Base-by-base conservation (phyloP, 1,140 invertebrate species). In the Samia ricini region DNA sequence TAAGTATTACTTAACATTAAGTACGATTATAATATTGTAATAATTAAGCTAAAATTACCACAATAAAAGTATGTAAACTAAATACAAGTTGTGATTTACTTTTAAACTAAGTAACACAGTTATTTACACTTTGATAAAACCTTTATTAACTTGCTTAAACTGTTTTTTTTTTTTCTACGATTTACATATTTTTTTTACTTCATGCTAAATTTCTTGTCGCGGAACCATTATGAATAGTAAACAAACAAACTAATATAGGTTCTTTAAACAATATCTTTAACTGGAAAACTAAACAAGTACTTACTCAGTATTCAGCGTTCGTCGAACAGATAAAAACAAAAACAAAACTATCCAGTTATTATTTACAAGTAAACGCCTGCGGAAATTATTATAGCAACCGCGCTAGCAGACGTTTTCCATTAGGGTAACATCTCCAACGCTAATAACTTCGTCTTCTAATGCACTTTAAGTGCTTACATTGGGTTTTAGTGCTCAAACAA, bases 381-480 rank as follows among this genome's bases (percentile, higher is more conserved):
- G 68, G 51, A 66, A 66, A 65, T 61, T 23, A 57, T 68, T 70
- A 69, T 68, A 72, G 74, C 72, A 74, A 68, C 60, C 26, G 23
- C 60, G 54, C 58, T 36, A 36, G 59, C 63, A 65, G 52, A 65
- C 60, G 63, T 74, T 71, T 76, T 68, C 73, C 68, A 76, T 76
- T 73, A 76, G 68, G 74, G 68, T 63, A 64, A 66, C 61, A 69
- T n/a, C 49, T 64, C 26, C 69, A 42, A 26, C 62, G 61, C 62
- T 71, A 70, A 76, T 70, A 68, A 70, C 71, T 78, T 74, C 61
- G 71, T 74, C 70, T 78, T 77, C 66, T 78, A 71, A 76, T 61
- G 26, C 61, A 69, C 62, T 56, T 18, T 60, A 56, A 62, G 60
- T 71, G 62, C 60, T 67, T 64, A 63, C 60, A 63, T 63, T 63